Conservation (phyloP, 2,797 vertebrate genomes). For the Sebastolobus alascanus region DNA sequence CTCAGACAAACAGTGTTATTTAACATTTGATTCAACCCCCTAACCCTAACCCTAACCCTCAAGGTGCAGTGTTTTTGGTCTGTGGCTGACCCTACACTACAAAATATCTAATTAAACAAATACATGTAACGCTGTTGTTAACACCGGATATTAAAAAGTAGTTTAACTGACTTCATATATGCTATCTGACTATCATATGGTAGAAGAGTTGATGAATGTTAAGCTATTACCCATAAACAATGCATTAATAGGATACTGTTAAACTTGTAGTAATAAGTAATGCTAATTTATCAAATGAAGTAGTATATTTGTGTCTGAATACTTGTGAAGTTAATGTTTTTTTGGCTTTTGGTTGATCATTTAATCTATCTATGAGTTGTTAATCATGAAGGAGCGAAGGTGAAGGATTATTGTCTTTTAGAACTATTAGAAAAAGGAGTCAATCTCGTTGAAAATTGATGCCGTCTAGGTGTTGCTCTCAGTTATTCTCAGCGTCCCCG, state of each 20-base stretch:
- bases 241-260: neutral
- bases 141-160: neutral
- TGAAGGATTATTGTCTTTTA: neutral
- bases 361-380: neutral
- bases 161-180: neutral
- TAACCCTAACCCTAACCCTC: no score
- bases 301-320: slow-evolving; percentile 3
- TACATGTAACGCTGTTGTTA: neutral
- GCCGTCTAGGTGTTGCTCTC: no score
- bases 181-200: neutral
- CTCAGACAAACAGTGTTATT: neutral
- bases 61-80: neutral
- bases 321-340: neutral
- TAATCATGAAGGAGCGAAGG: neutral
- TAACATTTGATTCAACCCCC: neutral
- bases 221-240: neutral
- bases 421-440: neutral
- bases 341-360: neutral
- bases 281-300: slow-evolving; percentile 2
- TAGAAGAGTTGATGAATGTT: neutral
- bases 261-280: neutral
- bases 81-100: neutral
- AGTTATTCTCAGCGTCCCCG: neutral
- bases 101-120: neutral
- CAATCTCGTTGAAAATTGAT: neutral